Percentiles rank a stretch among this genome's conserved stretches.
phyloP scores from a whole-genome alignment of 2,113 vertebrate species.

The Petromus typicus region DNA sequence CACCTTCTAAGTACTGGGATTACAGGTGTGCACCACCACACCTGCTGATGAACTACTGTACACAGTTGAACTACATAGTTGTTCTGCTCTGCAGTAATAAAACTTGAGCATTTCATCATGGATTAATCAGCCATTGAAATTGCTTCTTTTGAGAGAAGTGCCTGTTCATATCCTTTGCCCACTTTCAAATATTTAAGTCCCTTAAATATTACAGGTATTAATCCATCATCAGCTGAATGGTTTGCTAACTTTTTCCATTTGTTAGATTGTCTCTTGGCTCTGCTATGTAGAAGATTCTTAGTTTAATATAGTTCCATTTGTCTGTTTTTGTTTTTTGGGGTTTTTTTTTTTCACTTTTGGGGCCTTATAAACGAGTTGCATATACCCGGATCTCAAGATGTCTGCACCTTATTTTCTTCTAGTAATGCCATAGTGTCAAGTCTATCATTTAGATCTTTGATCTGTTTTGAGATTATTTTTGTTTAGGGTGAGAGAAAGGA shows the following conservation, averaged over 20 bases:
- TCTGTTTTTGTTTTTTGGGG: background rate
- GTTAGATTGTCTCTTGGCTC: too few relatives aligned
- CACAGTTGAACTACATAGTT: background rate
- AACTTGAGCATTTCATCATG: background rate
- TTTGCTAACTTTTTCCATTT: background rate
- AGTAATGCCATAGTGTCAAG: background rate
- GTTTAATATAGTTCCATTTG: background rate
- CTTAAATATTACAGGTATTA: background rate
- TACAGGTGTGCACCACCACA: too few relatives aligned
- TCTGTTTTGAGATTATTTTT: background rate
- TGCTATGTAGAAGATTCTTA: background rate
- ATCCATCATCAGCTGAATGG: background rate
- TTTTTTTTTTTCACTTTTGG: too few relatives aligned
- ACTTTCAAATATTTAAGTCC: background rate
- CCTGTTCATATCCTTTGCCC: background rate
- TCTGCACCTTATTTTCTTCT: background rate
- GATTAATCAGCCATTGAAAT: background rate
- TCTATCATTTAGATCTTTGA: background rate
- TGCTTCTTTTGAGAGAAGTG: background rate
- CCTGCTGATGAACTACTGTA: background rate
- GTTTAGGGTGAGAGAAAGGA: background rate
- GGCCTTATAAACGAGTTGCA: background rate
- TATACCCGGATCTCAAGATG: background rate
- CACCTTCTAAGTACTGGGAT: background rate
- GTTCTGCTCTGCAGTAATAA: background rate